Evolutionary conservation across 2,888 invertebrate species (phyloP), one percentile per base, ranked within the genome.

Genomic region (Eustalomyia histrio): DNA sequence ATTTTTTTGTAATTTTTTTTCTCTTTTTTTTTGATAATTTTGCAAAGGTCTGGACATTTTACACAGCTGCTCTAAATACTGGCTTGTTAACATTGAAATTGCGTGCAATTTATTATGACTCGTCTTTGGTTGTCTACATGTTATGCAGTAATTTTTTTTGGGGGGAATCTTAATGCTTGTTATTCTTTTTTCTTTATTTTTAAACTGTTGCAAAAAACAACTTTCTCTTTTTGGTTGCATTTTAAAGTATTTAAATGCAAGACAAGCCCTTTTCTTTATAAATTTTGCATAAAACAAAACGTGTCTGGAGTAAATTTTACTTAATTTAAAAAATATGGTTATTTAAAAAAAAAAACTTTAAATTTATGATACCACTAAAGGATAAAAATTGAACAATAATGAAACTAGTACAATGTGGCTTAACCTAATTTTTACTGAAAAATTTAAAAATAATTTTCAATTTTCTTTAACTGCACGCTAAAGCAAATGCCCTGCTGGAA

Each of bases 181-280:
- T 69, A 61, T 71, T 60, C n/a, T 29, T 33, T 47, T 57, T 29
- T 24, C 39, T 33, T 21, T 24, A 39, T 58, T 24, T 17, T 33
- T 7, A 43, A 29, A 17, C 10, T 29, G 52, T 8, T 35, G 24
- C 17, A 58, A 52, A 16, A 65, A 72, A 58, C 76, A 72, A 68
- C 80, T 80, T 80, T 80, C 80, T 80, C 80, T 79, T 79, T 61
- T 76, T 67, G 10, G 55, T 52, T 67, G 60, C 53, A 17, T 47
- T 57, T 74, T 67, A 14, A n/a, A n/a, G n/a, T n/a, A n/a, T n/a
- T n/a, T 60, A 17, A 35, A 72, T 76, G 58, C 72, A 72, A 72
- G 76, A 80, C 80, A 76, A 72, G 76, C 80, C 80, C 80, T 80
- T 75, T 80, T 64, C 55, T 60, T 16, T 43, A 17, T 52, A 29